Evolutionary conservation across 2,113 vertebrate species (phyloP), one percentile per base, ranked within the genome.

Genomic region (Gnathochromis pfefferi): DNA sequence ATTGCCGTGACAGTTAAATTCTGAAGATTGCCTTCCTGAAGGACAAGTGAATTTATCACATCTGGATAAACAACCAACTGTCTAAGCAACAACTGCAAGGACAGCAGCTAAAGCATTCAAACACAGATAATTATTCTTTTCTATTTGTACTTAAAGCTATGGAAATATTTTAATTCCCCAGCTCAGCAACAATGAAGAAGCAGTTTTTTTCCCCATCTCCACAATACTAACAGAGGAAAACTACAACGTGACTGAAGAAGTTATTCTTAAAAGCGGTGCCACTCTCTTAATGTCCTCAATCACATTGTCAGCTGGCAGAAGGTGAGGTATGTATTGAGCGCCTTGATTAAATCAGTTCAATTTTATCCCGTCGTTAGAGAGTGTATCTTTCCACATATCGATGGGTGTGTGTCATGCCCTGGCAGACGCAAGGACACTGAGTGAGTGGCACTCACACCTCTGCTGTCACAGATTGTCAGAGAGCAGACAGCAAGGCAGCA

Each of bases 291-390:
- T 87, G 88, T 89, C 95, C 90, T 91, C 91, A 83, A 87, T 94
- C 87, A 90, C 87, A 84, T 87, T 94, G 94, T 93, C 90, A 87
- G 93, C 90, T 93, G 90, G 91, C 91, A 92, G 91, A 91, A 93
- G 93, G 87, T 89, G 90, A 93, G 89, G 54, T 85, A 79, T 35
- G 86, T 85, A 91, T 94, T 49, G 91, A 93, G 83, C 19, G 58
- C 26, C 84, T 87, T 91, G 89, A 93, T 93, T 94, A 91, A 92
- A 94, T 94, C 87, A 83, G 93, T 89, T 90, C 79, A 84, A 79
- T 88, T 93, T 90, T 79, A 89, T 86, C 92, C 85, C 35, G 49
- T 84, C 40, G 33, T 88, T 88, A 53, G 49, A 68, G 86, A 88
- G 89, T 92, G 87, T 94, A 91, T 95, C 91, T 95, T 94, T 88